Conservation (phyloP, 2,888 invertebrate genomes). For the Choristoneura rosaceana region DNA sequence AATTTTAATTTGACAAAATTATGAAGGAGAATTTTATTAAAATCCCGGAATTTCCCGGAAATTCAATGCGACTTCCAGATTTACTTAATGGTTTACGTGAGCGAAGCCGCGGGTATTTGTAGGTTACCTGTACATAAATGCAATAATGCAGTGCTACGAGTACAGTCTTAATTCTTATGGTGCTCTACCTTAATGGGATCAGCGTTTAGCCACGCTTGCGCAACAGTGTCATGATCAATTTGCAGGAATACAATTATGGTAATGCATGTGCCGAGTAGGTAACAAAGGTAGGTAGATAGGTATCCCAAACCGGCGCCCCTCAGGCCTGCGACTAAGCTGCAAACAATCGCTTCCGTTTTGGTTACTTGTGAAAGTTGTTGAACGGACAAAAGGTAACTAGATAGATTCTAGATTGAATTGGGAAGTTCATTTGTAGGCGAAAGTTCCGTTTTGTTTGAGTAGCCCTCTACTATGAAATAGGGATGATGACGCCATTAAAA, state of each 20-base stretch:
- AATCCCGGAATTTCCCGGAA: too few species aligned
- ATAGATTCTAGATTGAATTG: conserved; percentile 20
- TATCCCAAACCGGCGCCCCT: conserved; percentile 41
- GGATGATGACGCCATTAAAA: too few species aligned
- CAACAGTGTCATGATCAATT: conserved; percentile 51
- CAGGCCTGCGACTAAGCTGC: conserved; percentile 46
- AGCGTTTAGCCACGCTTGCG: conserved; percentile 31
- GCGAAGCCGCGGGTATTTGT: too few species aligned
- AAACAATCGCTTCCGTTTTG: conserved; percentile 43
- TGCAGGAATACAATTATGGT: conserved; percentile 55
- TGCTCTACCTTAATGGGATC: conserved; percentile 29
- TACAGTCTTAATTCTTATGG: not conserved
- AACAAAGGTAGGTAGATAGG: conserved; percentile 10
- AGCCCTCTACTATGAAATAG: too few species aligned
- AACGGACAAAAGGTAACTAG: conserved; percentile 22
- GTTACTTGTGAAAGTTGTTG: conserved; percentile 34
- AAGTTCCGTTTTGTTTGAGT: not conserved
- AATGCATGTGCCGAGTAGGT: conserved; percentile 49
- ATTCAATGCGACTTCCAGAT: too few species aligned
- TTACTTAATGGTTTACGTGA: too few species aligned
- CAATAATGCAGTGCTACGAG: too few species aligned
- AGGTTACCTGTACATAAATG: too few species aligned
- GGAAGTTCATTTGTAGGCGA: not conserved
- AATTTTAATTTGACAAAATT: too few species aligned
- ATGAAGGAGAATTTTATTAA: too few species aligned